Evolutionary conservation across 2,888 invertebrate species (phyloP), one percentile per base, ranked within the genome.

Genomic region (Diloba caeruleocephala): DNA sequence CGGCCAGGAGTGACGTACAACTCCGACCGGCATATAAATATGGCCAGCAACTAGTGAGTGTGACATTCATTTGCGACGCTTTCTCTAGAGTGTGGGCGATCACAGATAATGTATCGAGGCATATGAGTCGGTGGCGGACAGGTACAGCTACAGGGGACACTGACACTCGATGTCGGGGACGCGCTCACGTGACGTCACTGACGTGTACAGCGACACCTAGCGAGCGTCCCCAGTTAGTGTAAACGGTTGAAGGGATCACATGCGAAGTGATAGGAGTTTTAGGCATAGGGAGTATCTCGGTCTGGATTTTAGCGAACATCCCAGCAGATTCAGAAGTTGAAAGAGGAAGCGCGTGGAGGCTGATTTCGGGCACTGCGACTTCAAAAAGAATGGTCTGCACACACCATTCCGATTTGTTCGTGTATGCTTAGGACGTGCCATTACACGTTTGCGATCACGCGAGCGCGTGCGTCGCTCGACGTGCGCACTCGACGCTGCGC

Each of bases 161-260:
- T 55, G 50, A 50, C 46, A 31, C 46, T 45, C 38, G 28, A 52
- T 28, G 61, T 39, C 32, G 23, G 51, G 58, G 49, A 44, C 42
- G 29, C 38, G 21, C 9, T 17, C 12, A 10, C 25, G 6, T 15
- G 19, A n/a, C 34, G 19, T 8, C 34, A 29, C 29, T n/a, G 13
- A 13, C 39, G 15, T 10, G 19, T 3, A 31, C 33, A 29, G 38
- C 44, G 45, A 33, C 53, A 48, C 23, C 51, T 45, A 12, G n/a
- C 31, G 31, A 19, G 50, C 56, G 73, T 55, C 72, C 73, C 75
- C 76, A 76, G 78, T 76, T 89, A 89, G 88, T 72, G 85, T 89
- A 84, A 83, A 85, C 81, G 91, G 91, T 91, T 90, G 86, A 85
- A 84, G 90, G 90, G 90, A 90, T 88, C 91, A 90, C 84, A 77